These are phyloP conservation scores for Atherinosoma microstoma DNA, from an alignment of 2,797 vertebrate genomes.

Conservation along the genomic window DNA sequence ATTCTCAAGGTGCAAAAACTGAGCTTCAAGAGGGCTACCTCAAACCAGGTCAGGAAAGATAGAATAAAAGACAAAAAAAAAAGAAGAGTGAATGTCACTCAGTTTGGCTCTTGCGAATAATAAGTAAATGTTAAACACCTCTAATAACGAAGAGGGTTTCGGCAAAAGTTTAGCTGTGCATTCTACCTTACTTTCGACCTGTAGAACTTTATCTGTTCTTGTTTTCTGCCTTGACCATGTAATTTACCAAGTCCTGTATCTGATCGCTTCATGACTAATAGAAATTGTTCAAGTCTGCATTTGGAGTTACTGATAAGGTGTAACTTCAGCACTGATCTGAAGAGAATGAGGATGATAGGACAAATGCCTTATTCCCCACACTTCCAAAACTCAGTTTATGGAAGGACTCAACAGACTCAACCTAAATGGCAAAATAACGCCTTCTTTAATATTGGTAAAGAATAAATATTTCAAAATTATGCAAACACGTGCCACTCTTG, in stretches of 20 bases:
- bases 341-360: constrained; percentile 59
- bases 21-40: constrained; percentile 69
- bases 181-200: constrained; percentile 60
- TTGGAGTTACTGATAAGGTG: constrained; percentile 59
- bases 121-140: constrained; percentile 78
- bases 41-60: constrained; percentile 62
- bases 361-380: constrained; percentile 70
- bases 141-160: constrained; percentile 73
- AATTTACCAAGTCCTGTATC: constrained; percentile 59
- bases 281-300: constrained; percentile 50
- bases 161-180: constrained; percentile 65
- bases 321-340: constrained; percentile 62
- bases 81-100: constrained; percentile 87
- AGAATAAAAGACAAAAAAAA: constrained; percentile 28
- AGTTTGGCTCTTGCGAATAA: constrained; percentile 84
- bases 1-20: constrained; percentile 77
- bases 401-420: constrained; percentile 82
- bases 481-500: constrained; percentile 99
- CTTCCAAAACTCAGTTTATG: constrained; percentile 55
- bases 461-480: constrained; percentile 99
- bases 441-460: constrained; percentile 93
- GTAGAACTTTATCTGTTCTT: constrained; percentile 44
- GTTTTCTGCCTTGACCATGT: constrained; percentile 41
- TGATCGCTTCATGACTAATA: constrained; percentile 57
- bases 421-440: constrained; percentile 93